A percentile compares a stretch with the other conserved stretches of the same genome.
phyloP scores from a whole-genome alignment of 2,888 invertebrate genomes.

The Julus scandinavius region DNA sequence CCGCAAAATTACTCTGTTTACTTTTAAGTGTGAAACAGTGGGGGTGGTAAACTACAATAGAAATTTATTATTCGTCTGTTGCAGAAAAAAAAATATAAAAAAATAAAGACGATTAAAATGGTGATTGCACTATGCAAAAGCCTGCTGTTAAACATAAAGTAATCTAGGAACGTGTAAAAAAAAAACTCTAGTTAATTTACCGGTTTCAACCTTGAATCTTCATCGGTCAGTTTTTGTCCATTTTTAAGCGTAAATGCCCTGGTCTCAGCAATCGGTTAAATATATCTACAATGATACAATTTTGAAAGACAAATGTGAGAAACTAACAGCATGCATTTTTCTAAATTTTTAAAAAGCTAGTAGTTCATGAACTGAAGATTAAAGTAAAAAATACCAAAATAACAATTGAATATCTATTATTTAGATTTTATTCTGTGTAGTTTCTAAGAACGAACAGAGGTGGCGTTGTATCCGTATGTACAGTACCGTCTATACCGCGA shows the following conservation, averaged over 20 bases:
- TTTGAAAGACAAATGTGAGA: conserved; percentile 5
- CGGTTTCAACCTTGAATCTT: background rate
- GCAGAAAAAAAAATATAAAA: background rate
- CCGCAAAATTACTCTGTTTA: conserved; percentile 24
- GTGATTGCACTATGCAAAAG: conserved; percentile 22
- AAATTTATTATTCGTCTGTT: background rate
- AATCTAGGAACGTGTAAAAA: conserved; percentile 2
- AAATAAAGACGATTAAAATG: conserved; percentile 36
- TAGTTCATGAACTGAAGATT: background rate
- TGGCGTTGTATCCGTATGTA: background rate
- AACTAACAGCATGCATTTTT: background rate
- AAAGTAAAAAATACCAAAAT: background rate
- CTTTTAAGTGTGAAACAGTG: conserved; percentile 40
- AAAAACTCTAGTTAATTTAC: background rate
- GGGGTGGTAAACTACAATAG: conserved; percentile 8
- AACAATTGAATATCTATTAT: background rate
- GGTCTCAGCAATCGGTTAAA: background rate
- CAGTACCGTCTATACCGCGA: background rate
- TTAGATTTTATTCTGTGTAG: background rate
- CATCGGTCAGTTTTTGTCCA: conserved; percentile 12
- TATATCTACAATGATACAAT: conserved; percentile 33
- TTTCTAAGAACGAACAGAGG: background rate
- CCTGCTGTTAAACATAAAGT: conserved; percentile 29
- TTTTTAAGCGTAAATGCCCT: background rate
- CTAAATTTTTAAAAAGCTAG: background rate